Base-by-base conservation (phyloP, 2,888 invertebrate genomes). In the Scaeva pyrastri region DNA sequence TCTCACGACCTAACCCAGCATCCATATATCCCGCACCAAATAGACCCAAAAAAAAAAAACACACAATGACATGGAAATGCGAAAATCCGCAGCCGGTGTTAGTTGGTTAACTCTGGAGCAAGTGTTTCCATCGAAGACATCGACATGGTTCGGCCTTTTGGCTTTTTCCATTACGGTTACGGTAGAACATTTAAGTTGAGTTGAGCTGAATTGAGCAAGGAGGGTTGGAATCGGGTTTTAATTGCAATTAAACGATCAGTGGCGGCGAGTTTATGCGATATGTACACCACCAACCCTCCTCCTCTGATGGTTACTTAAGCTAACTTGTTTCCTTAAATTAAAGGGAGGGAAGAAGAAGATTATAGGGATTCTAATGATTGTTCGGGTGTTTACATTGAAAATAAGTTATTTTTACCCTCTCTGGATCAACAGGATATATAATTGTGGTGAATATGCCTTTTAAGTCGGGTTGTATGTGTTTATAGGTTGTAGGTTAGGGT, bases 221-320 rank as follows among this genome's bases (percentile, higher is more conserved):
- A 68, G 88, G 88, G 82, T 88, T 89, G 89, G 89, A 91, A 91
- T 82, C 71, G 91, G 90, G 90, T 91, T 91, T 91, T 91, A 91
- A 91, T 92, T 91, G 91, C 91, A 91, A 91, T 91, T 91, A 91
- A 91, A 92, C 90, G 91, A 91, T 91, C 68, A 52, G 68, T 89
- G 89, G 90, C 88, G 89, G 88, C 81, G 79, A 88, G 87, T n/a
- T 1, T 14, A 36, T 19, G 0, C 19, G 21, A 39, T n/a, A 43
- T 6, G 7, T 41, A 21, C 89, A 89, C 80, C 75, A 84, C 86
- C 88, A 87, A 88, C 82, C 76, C 88, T 80, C 70, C 68, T 78
- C 58, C 52, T 11, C 26, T 68, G 52, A 58, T 85, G 52, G 64
- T 85, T 68, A 31, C 31, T 31, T 31, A 60, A 11, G 36, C 12